Evolutionary conservation across 1,140 invertebrate species (phyloP).

Genomic region (Cotesia typhae): DNA sequence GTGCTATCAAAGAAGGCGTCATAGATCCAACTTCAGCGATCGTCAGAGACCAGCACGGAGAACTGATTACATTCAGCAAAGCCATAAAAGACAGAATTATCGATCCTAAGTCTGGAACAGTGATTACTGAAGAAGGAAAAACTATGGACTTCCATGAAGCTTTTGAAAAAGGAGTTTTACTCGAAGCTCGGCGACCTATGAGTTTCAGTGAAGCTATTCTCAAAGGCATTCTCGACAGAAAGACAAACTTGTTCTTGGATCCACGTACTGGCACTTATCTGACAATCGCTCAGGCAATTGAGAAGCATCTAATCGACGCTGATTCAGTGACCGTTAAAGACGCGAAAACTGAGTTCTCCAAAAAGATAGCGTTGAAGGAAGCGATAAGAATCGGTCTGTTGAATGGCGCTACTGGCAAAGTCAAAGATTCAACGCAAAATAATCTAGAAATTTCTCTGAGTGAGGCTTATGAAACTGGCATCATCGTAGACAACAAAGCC

Average conservation of each 20-base stretch:
- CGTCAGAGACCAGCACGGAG: constrained; percentile 69
- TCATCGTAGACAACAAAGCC: constrained; percentile 82
- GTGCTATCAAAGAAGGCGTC: constrained; percentile 80
- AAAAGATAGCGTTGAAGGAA: constrained; percentile 78
- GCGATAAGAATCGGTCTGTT: constrained; percentile 80
- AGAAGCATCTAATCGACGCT: constrained; percentile 79
- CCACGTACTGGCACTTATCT: constrained; percentile 79
- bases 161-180: constrained; percentile 82
- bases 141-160: constrained; percentile 86
- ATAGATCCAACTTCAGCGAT: constrained; percentile 84
- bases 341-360: constrained; percentile 77
- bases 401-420: constrained; percentile 76
- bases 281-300: constrained; percentile 79
- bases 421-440: constrained; percentile 72
- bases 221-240: constrained; percentile 83
- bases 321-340: constrained; percentile 87
- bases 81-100: constrained; percentile 83
- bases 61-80: constrained; percentile 81
- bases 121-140: constrained; percentile 70
- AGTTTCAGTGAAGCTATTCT: constrained; percentile 84
- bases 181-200: constrained; percentile 82
- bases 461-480: constrained; percentile 82
- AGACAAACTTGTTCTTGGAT: constrained; percentile 80
- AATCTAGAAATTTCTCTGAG: constrained; percentile 76
- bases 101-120: constrained; percentile 78